Evolutionary conservation across 2,113 vertebrate species (phyloP).

Genomic region (Nothoprocta perdicaria): DNA sequence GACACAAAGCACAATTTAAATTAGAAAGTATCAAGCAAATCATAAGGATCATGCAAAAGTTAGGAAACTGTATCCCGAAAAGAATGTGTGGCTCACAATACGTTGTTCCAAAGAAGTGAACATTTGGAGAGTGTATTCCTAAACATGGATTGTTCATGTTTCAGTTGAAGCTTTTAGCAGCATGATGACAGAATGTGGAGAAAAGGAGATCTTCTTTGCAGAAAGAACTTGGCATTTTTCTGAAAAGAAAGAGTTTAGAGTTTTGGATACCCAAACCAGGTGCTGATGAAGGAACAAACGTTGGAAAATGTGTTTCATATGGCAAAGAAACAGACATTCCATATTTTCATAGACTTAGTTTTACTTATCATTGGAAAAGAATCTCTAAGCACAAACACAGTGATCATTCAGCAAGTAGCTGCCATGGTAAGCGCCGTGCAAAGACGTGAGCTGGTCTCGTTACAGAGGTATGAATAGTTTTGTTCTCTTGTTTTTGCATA

Average conservation of each 20-base stretch:
- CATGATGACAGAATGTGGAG: not conserved
- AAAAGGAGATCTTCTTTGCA: not conserved
- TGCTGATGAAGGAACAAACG: not conserved
- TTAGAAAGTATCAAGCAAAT: not conserved
- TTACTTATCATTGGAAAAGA: not conserved
- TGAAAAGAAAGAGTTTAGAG: not conserved
- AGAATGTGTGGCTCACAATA: not conserved
- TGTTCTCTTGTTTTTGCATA: not conserved
- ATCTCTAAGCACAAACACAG: conserved; percentile 5
- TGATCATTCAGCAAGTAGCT: not conserved
- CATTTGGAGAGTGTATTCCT: not conserved
- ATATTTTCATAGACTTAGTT: not conserved
- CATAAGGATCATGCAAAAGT: not conserved
- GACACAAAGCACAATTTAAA: conserved; percentile 8
- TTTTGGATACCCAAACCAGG: not conserved
- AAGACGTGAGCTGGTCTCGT: not conserved
- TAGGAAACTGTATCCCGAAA: not conserved
- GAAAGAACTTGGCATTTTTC: not conserved
- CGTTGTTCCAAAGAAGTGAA: not conserved
- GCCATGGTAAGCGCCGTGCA: fast-evolving
- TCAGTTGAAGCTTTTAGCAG: not conserved
- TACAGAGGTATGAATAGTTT: conserved; percentile 8
- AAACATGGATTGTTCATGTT: not conserved
- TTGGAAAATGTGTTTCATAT: not conserved
- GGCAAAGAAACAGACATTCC: not conserved